Evolutionary conservation across 2,113 vertebrate species (phyloP).

Genomic region (Marcusenius ussheri): DNA sequence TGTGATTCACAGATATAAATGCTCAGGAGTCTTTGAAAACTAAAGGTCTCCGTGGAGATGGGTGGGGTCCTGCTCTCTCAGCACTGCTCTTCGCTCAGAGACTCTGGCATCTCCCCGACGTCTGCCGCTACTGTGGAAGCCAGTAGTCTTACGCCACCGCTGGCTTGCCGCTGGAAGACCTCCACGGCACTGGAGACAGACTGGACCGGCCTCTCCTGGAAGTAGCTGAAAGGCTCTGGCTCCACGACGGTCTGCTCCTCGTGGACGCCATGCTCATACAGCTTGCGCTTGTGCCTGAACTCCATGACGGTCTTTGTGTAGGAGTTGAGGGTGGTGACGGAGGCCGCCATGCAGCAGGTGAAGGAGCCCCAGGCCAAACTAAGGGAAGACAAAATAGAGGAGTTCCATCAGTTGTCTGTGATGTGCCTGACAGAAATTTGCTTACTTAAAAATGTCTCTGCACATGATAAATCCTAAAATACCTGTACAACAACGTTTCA

Average conservation of each 20-base stretch:
- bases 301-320: conserved; percentile 97
- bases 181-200: conserved; percentile 55
- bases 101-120: conserved; percentile 48
- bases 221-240: conserved; percentile 76
- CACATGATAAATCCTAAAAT: neutral
- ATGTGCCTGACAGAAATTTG: neutral
- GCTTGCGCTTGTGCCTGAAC: conserved; percentile 88
- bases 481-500: neutral
- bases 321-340: conserved; percentile 91
- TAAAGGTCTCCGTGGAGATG: neutral
- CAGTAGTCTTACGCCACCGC: conserved; percentile 45
- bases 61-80: conserved; percentile 31
- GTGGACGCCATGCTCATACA: conserved; percentile 80
- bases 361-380: conserved; percentile 94
- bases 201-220: conserved; percentile 69
- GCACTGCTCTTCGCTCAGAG: conserved; percentile 55
- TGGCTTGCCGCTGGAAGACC: conserved; percentile 39
- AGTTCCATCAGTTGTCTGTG: neutral
- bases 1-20: neutral
- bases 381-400: neutral
- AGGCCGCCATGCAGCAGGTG: conserved; percentile 93
- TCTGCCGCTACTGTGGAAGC: conserved; percentile 46
- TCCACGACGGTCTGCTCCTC: conserved; percentile 74
- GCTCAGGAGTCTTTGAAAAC: neutral
- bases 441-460: neutral